These are phyloP conservation scores for Sebastes itinus DNA, from an alignment of 2,797 vertebrate genomes.

Conservation along the genomic window DNA sequence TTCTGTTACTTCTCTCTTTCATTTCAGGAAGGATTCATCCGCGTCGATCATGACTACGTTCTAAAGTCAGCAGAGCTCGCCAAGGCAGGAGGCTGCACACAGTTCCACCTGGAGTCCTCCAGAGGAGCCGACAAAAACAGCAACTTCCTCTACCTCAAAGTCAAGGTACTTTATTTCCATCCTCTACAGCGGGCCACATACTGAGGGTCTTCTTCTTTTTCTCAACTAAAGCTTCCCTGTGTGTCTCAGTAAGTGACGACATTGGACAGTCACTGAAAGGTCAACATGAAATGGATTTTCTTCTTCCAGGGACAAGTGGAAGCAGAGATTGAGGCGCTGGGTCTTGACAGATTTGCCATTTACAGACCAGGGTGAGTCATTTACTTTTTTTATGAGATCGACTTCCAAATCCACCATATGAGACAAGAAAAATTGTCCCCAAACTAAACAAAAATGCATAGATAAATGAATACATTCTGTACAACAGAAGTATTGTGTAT, in stretches of 20 bases:
- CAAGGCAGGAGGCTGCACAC: constrained; percentile 88
- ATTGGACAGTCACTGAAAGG: background rate
- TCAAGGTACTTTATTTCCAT: constrained; percentile 72
- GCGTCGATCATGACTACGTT: constrained; percentile 91
- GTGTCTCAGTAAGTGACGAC: background rate
- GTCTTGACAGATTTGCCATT: constrained; percentile 82
- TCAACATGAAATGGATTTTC: background rate
- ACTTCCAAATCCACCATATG: background rate
- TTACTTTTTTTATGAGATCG: background rate
- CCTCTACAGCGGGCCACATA: background rate
- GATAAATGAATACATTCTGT: background rate
- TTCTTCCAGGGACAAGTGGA: constrained; percentile 84
- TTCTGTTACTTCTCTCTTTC: background rate
- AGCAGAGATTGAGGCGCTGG: constrained; percentile 77
- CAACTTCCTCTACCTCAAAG: constrained; percentile 83
- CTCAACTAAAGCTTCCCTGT: background rate
- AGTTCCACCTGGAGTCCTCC: constrained; percentile 88
- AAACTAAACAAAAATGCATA: background rate
- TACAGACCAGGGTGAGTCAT: constrained; percentile 87
- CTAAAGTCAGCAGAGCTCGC: constrained; percentile 90
- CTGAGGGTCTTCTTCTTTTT: background rate
- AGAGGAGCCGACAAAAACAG: constrained; percentile 83
- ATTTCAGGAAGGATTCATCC: constrained; percentile 87
- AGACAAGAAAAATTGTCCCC: background rate
- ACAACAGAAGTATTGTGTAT: background rate